phyloP scores from a whole-genome alignment of 2,797 vertebrate species.

The Alauda arvensis region DNA sequence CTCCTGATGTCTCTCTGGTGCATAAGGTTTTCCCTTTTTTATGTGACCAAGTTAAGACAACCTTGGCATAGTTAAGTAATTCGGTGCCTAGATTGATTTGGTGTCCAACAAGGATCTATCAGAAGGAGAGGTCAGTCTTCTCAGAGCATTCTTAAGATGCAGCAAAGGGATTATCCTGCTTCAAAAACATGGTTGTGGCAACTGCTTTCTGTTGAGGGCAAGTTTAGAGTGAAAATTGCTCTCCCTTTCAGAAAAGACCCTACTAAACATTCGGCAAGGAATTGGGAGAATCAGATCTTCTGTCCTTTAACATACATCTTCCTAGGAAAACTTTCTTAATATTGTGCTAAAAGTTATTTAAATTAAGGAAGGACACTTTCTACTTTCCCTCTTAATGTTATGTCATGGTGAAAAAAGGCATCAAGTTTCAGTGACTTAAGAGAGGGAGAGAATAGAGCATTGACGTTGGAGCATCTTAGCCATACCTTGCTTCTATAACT shows the following conservation, averaged over 20 bases:
- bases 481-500: neutral
- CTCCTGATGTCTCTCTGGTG: neutral
- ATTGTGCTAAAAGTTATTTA: neutral
- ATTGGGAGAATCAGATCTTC: neutral
- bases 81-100: neutral
- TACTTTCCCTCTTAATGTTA: neutral
- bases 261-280: neutral
- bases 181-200: neutral
- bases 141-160: neutral
- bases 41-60: neutral
- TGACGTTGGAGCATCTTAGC: neutral
- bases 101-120: neutral
- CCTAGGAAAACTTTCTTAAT: neutral
- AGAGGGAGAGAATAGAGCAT: neutral
- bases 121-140: neutral
- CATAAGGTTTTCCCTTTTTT: neutral
- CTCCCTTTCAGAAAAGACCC: neutral
- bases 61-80: neutral
- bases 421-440: neutral
- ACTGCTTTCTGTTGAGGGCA: neutral
- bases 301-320: neutral
- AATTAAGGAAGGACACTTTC: neutral
- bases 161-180: neutral
- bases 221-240: neutral
- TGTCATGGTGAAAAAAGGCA: neutral